Base-by-base conservation (phyloP, 92 coral and sea anemone species). In the Chrysogorgia sp. region DNA sequence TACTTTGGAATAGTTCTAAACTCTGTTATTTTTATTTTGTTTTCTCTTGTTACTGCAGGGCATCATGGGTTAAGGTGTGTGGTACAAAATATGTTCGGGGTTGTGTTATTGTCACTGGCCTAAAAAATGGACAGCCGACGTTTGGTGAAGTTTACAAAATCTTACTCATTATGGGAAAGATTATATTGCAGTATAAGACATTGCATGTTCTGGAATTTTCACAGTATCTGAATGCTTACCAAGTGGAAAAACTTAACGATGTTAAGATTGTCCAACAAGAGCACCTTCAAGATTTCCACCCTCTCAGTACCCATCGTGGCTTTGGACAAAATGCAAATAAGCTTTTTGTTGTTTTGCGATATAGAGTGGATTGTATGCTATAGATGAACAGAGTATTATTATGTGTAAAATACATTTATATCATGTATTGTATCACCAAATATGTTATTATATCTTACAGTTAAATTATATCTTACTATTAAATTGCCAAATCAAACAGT, bases 51-150 rank as follows among this genome's bases (percentile, higher is more conserved):
- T 60, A 34, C 14, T 50, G 61, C 75, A 82, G 81, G 24, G 30
- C 86, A 61, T 71, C 75, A 4, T 74, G 86, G 86, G 75, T 74
- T 9, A 74, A 82, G 43, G 21, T 17, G 21, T 52, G 7, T 52
- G 59, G 59, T 5, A 52, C 59, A 52, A 52, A 52, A 20, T 52
- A 52, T 23, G 6, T 6, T 20, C 6, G 21, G 12, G 74, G 60
- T 9, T 83, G 65, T 64, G 82, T 76, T 47, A 63, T 83, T 67
- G 76, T 83, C 37, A 76, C 81, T 74, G 87, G 87, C 45, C 37
- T 76, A 22, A 24, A 26, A 40, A 75, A 83, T 75, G 87, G 87
- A 40, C 43, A 64, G 10, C 87, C 87, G 7, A 61, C 63, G 21
- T 60, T 83, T 57, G 83, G 83, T n/a, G 67, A 64, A 45, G 24